Evolutionary conservation across 2,113 vertebrate species (phyloP).

Genomic region (Oxygymnocypris stewartii): DNA sequence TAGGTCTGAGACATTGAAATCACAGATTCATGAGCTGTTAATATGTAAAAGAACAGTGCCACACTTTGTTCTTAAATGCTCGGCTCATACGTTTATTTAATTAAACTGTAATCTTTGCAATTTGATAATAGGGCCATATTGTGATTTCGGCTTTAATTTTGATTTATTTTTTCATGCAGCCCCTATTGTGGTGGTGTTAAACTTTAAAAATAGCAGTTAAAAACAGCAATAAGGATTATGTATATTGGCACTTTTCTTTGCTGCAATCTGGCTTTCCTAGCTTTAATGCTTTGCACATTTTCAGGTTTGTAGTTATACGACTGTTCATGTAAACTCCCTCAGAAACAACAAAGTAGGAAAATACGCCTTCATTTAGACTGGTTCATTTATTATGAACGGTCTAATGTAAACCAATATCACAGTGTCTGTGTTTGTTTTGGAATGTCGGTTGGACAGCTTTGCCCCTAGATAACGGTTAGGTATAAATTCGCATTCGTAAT

Average conservation of each 20-base stretch:
- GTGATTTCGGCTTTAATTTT: neutral
- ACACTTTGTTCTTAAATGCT: neutral
- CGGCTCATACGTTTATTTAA: neutral
- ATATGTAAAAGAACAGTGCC: neutral
- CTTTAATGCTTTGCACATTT: neutral
- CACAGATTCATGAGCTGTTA: neutral
- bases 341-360: neutral
- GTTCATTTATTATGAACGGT: constrained; percentile 9
- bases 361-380: neutral
- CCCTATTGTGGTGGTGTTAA: neutral
- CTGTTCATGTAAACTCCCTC: neutral
- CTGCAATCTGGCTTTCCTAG: neutral
- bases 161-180: neutral
- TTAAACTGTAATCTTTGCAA: neutral
- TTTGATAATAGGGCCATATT: neutral
- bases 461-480: constrained; percentile 11
- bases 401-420: neutral
- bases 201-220: neutral
- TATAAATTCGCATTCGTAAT: constrained; percentile 33
- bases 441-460: constrained; percentile 20
- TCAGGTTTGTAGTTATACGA: neutral
- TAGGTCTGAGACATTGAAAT: neutral
- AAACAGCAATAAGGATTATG: neutral
- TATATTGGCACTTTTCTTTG: neutral
- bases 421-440: constrained; percentile 22